Evolutionary conservation across 2,797 vertebrate species (phyloP).

Genomic region (Anomalospiza imberbis): DNA sequence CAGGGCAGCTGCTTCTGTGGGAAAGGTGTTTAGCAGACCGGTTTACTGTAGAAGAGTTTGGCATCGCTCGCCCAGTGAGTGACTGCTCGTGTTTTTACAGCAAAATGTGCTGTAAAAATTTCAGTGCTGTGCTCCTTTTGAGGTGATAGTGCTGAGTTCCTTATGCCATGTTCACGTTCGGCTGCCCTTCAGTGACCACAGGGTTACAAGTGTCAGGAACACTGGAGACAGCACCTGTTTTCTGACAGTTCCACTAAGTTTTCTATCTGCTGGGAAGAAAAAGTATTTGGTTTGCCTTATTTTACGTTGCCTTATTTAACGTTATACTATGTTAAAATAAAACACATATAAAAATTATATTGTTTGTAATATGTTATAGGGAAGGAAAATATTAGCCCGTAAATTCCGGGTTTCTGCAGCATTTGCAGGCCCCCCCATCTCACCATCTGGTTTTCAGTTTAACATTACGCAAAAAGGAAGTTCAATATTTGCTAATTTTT

Average conservation of each 20-base stretch:
- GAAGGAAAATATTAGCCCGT: background rate
- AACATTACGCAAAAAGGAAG: background rate
- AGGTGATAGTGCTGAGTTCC: background rate
- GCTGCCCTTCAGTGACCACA: background rate
- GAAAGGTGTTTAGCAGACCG: background rate
- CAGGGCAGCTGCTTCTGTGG: background rate
- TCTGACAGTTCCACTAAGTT: background rate
- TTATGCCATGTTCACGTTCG: rapidly evolving
- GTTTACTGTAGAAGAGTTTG: background rate
- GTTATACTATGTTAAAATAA: background rate
- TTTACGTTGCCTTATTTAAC: background rate
- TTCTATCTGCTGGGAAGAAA: background rate
- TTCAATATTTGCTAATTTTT: background rate
- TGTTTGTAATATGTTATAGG: background rate
- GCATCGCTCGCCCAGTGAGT: rapidly evolving
- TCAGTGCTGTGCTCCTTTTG: rapidly evolving
- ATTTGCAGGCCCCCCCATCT: background rate
- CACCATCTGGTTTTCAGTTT: background rate
- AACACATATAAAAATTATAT: background rate
- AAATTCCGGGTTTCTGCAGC: background rate
- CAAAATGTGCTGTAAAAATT: rapidly evolving
- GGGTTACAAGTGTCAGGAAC: background rate
- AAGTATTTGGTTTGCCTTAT: background rate
- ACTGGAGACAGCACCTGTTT: background rate
- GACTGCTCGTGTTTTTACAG: background rate